Evolutionary conservation across 2,113 vertebrate genomes (phyloP), one percentile per base, ranked within the genome.

Genomic region (Antechinus flavipes): DNA sequence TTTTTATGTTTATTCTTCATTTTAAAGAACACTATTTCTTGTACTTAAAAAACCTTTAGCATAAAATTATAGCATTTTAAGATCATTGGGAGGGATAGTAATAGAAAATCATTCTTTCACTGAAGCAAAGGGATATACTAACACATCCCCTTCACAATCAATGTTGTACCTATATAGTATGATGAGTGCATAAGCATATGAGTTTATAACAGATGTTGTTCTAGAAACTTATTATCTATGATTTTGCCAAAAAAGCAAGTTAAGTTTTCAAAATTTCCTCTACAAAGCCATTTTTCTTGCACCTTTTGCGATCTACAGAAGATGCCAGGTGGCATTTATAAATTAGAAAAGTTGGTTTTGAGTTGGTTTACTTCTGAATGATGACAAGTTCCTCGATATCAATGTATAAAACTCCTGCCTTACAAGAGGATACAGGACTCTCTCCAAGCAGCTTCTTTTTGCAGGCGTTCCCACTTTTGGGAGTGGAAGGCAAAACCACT

Each of bases 191-290:
- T 35, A 84, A 84, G n/a, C n/a, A 84, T 23, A 68, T 58, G 56
- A 68, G 61, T 76, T 76, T 16, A 55, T 55, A 19, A 90, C 95
- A 56, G 26, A 56, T n/a, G 46, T 9, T 96, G 92, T 92, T 89
- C 61, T 96, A 84, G 54, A 30, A 95, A 95, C 58, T 93, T 89
- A 92, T 90, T 76, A 93, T 93, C 93, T 94, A 46, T 23, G 53
- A 1, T 5, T 35, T 91, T n/a, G 54, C 94, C 94, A 94, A 95
- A 52, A 90, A 90, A 97, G 95, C 30, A 91, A 46, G 12, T 54
- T 95, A 68, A n/a, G 90, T 46, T 23, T 55, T 96, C 94, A 95
- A 24, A 76, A 46, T 94, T 94, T 97, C 91, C 92, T 98, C 84
- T 93, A 93, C 93, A 94, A 89, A 94, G 25, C 89, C 96, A 94